These are phyloP conservation scores for Edolisoma coerulescens DNA, from an alignment of 2,113 vertebrate genomes.

Conservation along the genomic window DNA sequence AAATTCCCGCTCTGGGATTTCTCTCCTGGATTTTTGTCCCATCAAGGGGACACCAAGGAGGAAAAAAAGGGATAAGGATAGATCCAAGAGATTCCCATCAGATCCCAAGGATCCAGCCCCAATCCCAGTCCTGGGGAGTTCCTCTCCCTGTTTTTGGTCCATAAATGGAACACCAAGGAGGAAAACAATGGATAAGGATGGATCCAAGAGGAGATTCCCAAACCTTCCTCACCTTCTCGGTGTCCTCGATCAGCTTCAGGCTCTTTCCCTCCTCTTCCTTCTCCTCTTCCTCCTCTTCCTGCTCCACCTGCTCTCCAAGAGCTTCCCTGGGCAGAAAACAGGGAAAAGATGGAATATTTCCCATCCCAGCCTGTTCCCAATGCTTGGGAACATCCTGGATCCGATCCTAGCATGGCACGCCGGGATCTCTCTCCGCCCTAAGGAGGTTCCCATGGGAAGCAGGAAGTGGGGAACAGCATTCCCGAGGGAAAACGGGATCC, in stretches of 20 bases:
- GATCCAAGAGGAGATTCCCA: not conserved
- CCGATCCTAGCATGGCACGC: not conserved
- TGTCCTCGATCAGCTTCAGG: conserved; percentile 69
- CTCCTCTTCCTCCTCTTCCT: conserved; percentile 39
- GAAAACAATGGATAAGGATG: rapidly evolving
- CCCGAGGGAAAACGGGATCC: not conserved
- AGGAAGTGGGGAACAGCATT: not conserved
- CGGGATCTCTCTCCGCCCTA: not conserved
- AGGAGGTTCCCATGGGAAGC: not conserved
- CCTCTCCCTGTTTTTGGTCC: rapidly evolving
- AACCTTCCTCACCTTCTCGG: conserved; percentile 63
- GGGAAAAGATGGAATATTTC: not conserved
- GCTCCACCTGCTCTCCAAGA: conserved; percentile 46
- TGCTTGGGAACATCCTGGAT: rapidly evolving
- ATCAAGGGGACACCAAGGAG: not conserved
- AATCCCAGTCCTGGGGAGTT: not conserved
- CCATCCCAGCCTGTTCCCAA: not conserved
- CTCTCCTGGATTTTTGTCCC: not conserved
- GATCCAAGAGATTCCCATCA: not conserved
- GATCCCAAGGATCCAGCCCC: not conserved
- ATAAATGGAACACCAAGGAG: no score
- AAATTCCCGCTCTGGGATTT: not conserved
- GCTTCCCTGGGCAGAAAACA: conserved; percentile 42
- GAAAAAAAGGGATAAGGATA: rapidly evolving
- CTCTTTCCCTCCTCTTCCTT: conserved; percentile 65